Evolutionary conservation across 2,888 invertebrate genomes (phyloP), one percentile per base, ranked within the genome.

Genomic region (Neoitamus cyanurus): DNA sequence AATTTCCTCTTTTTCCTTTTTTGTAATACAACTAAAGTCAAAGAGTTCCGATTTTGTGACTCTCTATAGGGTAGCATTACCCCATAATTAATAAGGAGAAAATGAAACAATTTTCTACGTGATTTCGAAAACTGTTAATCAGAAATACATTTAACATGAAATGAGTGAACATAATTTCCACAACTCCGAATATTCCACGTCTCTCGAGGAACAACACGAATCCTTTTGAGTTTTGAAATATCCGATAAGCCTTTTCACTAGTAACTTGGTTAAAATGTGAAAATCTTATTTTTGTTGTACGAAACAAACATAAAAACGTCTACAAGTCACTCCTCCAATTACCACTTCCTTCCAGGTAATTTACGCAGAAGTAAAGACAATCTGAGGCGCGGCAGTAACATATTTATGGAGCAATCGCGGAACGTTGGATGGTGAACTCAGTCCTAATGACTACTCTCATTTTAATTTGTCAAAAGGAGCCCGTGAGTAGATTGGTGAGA

Each of bases 401-500:
- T 25, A 58, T 20, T 25, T 58, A 58, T 58, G 58, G 58, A 58
- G 9, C 58, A 58, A 9, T 20, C 25, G 15, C 58, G 9, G 25
- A 58, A 15, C 20, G 15, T 15, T 15, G 25, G 2, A 15, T 25
- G 58, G 9, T 25, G 20, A 73, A 31, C 73, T 73, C 34, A 20
- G 36, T 20, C 36, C 73, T 73, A 73, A 73, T 73, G n/a, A 31
- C 73, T 34, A 73, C 73, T 73, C 73, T 73, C 73, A 73, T 48
- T 78, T 78, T 78, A 78, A 78, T 78, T 78, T 78, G 48, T 78
- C 58, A 78, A 78, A 58, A 48, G 15, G n/a, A 7, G 31, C 34
- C 20, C 15, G 25, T 5, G 58, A 7, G 58, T 9, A 58, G 58
- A 9, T 15, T 5, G n/a, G n/a, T 3, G 31, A 9, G 15, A 77